These are phyloP conservation scores for Etheostoma nigrum DNA, from an alignment of 2,797 vertebrate genomes.

Conservation along the genomic window DNA sequence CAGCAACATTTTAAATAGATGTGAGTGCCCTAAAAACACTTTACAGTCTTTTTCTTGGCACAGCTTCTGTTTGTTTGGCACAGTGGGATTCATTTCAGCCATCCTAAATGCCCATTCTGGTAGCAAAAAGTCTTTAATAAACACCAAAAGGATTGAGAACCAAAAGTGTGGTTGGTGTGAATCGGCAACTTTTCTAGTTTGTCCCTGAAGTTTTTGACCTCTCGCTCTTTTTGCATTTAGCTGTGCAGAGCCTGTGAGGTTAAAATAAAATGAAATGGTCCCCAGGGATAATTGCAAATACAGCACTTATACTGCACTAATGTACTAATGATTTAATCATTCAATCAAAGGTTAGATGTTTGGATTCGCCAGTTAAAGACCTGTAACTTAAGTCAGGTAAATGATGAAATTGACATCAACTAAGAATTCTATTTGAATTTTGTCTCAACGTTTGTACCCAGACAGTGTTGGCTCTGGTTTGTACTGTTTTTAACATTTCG, in stretches of 20 bases:
- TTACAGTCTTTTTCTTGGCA: slow-evolving; percentile 49
- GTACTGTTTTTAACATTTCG: background rate
- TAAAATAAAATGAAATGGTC: slow-evolving; percentile 52
- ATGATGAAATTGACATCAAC: background rate
- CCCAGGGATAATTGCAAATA: slow-evolving; percentile 36
- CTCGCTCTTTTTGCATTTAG: slow-evolving; percentile 10
- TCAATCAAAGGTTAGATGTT: too few relatives aligned
- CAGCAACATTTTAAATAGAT: background rate
- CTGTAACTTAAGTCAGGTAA: background rate
- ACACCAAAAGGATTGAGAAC: slow-evolving; percentile 52
- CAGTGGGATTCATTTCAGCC: slow-evolving; percentile 52
- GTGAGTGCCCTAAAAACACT: slow-evolving; percentile 34
- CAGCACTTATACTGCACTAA: slow-evolving; percentile 2
- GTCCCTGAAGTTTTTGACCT: slow-evolving; percentile 38
- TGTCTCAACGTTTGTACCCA: slow-evolving; percentile 1
- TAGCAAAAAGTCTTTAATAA: slow-evolving; percentile 47
- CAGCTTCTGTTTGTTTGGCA: slow-evolving; percentile 43
- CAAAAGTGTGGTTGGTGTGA: slow-evolving; percentile 42
- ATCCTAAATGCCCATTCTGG: slow-evolving; percentile 48
- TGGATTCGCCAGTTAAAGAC: background rate
- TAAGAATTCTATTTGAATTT: background rate
- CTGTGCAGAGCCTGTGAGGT: slow-evolving; percentile 26
- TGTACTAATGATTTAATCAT: too few relatives aligned
- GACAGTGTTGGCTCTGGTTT: background rate
- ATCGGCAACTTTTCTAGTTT: background rate